These are phyloP conservation scores for Erebia aethiops DNA, from an alignment of 2,888 invertebrate species.

Conservation along the genomic window DNA sequence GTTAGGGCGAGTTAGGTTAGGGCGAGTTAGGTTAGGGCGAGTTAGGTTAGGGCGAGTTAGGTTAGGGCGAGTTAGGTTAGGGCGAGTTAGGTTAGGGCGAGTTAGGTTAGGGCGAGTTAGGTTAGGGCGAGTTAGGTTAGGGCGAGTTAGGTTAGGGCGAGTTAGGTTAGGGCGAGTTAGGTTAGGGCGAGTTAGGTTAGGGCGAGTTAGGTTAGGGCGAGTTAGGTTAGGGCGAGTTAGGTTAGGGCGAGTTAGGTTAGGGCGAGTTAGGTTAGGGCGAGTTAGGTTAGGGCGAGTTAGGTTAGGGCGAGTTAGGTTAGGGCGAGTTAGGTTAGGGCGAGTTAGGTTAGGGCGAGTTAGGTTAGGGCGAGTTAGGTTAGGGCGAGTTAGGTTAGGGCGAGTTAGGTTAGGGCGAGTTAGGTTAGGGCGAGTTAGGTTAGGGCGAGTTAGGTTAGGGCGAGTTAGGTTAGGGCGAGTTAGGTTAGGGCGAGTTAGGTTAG, in stretches of 20 bases:
- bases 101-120: background rate
- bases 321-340: conserved; percentile 31
- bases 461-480: conserved; percentile 24
- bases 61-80: conserved; percentile 6
- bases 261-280: conserved; percentile 33
- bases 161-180: conserved; percentile 20
- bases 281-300: conserved; percentile 36
- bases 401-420: conserved; percentile 16
- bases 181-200: conserved; percentile 35
- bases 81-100: background rate
- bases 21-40: conserved; percentile 15
- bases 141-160: conserved; percentile 9
- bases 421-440: conserved; percentile 17
- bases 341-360: conserved; percentile 25
- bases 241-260: conserved; percentile 35
- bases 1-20: conserved; percentile 12
- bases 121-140: no score
- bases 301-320: conserved; percentile 36
- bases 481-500: background rate
- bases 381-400: conserved; percentile 15
- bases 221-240: conserved; percentile 29
- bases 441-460: conserved; percentile 20
- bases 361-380: conserved; percentile 30
- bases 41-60: conserved; percentile 22
- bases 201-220: conserved; percentile 21